Base-by-base conservation (phyloP, 2,888 invertebrate genomes). In the Phyto melanocephala region DNA sequence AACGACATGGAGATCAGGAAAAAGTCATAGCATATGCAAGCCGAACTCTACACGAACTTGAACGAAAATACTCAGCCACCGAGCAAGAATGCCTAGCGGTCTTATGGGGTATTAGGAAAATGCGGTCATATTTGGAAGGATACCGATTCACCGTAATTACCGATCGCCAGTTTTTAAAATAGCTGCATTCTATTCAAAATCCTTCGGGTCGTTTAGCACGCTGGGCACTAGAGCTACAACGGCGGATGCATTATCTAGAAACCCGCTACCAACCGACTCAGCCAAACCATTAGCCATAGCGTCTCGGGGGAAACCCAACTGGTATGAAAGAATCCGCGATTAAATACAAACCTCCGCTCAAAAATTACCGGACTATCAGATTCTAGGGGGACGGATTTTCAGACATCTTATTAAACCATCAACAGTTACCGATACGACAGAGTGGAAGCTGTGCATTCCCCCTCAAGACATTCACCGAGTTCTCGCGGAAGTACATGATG, bases 51-150 rank as follows among this genome's bases (percentile, higher is more conserved):
- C 79, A 33, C 42, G 54, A 28, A 28, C 28, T 28, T 0, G 35
- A 50, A 6, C 81, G 84, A 17, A 71, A 63, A 2, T 84, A 84
- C 20, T 81, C 71, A 0, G 28, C 71, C 1, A 82, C 81, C 1
- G 80, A 83, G 15, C 71, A 84, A 24, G 84, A 84, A 20, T 82
- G 84, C 11, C 60, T 82, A 0, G 83, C 83, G 0, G 74, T 80
- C 2, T 15, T 82, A 0, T 84, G 74, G 77, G 83, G 75, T 0
- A 76, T 84, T 8, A 22, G 80, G 3, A 84, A 85, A 17, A 28
- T 85, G 50, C 13, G 82, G 13, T 47, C 60, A 0, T 84, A 77
- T 8, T 24, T 76, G 0, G 77, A 83, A 6, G 76, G 76, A 1
- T 83, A 80, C 11, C 17, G 20, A 0, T 77, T 80, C n/a, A 84